These are phyloP conservation scores for Lamellibrachia luymesi DNA, from an alignment of 1,140 invertebrate species.

Conservation along the genomic window DNA sequence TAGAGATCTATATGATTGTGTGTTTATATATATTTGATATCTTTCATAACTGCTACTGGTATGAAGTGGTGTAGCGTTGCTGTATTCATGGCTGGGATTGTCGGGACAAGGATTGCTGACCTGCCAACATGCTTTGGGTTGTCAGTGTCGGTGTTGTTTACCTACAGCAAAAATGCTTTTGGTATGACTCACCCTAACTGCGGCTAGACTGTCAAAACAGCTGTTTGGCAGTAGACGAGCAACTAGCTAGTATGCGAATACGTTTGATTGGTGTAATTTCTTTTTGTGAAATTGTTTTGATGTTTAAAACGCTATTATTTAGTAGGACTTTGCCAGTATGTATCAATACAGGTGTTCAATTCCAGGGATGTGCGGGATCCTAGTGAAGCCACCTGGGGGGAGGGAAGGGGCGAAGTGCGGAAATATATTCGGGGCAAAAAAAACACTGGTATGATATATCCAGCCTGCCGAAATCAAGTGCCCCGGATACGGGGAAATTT, in stretches of 20 bases:
- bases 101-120: neutral
- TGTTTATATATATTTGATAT: neutral
- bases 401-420: neutral
- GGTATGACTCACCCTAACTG: neutral
- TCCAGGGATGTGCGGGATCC: neutral
- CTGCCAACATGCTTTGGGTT: neutral
- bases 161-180: neutral
- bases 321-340: neutral
- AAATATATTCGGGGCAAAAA: neutral
- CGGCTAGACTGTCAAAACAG: neutral
- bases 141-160: neutral
- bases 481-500: neutral
- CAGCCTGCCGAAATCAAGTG: neutral
- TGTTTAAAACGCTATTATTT: neutral
- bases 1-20: neutral
- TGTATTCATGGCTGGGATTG: neutral
- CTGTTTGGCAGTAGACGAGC: neutral
- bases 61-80: neutral
- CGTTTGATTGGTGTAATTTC: neutral
- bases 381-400: neutral
- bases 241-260: neutral
- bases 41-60: neutral
- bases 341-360: neutral
- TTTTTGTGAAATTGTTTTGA: conserved; percentile 1
- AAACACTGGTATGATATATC: neutral